Conservation (phyloP, 2,113 vertebrate species). For the Epinephelus cyanopodus region DNA sequence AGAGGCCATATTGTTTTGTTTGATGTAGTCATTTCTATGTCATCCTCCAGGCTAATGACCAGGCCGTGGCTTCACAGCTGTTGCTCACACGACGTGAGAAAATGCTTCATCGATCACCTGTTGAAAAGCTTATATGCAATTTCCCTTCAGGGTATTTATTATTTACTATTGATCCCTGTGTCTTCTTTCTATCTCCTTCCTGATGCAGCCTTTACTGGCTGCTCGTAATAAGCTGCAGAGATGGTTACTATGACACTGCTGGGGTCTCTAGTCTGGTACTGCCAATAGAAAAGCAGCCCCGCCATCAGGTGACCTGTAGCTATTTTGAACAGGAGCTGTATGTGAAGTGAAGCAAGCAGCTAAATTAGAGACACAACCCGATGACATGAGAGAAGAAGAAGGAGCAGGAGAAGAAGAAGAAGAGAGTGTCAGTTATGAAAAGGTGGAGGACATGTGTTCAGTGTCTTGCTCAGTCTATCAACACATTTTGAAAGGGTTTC, state of each 20-base stretch:
- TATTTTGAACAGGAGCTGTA: conserved; percentile 83
- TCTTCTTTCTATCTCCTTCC: conserved; percentile 39
- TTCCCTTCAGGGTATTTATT: conserved; percentile 25
- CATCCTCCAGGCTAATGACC: conserved; percentile 16
- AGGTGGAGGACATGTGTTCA: conserved; percentile 27
- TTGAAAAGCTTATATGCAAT: conserved; percentile 36
- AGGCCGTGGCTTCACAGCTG: conserved; percentile 6
- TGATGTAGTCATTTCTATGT: background rate
- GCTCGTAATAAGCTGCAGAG: conserved; percentile 59
- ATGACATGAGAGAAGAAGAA: conserved; percentile 57
- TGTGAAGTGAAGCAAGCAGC: conserved; percentile 83
- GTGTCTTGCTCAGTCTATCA: background rate
- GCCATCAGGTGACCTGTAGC: conserved; percentile 79
- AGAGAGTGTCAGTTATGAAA: conserved; percentile 1
- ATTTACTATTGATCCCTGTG: conserved; percentile 47
- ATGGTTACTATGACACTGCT: conserved; percentile 83
- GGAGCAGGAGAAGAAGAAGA: background rate
- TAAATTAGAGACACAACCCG: conserved; percentile 77
- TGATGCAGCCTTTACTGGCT: conserved; percentile 17
- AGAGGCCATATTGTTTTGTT: conserved; percentile 12
- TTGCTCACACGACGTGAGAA: background rate
- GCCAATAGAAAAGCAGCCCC: conserved; percentile 70
- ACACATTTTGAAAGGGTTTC: background rate
- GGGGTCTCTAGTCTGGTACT: conserved; percentile 54
- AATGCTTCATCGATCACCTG: conserved; percentile 45